Conservation (phyloP, 2,888 invertebrate species). For the Yponomeuta malinellus region DNA sequence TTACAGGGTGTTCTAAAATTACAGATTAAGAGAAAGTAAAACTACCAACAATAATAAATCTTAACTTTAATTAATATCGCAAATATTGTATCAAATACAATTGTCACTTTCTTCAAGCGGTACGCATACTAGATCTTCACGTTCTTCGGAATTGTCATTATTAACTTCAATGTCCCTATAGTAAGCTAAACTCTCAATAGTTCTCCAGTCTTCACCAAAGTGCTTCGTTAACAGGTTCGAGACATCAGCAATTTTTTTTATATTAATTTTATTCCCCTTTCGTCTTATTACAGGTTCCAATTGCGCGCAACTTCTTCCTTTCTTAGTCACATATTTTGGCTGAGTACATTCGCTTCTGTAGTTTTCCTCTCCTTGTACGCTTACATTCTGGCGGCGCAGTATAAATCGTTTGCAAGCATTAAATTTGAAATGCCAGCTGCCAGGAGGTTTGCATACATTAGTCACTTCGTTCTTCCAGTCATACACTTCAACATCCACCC, state of each 20-base stretch:
- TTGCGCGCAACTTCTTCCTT: not conserved
- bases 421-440: too few relatives aligned
- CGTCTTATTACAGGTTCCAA: conserved; percentile 3
- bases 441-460: too few relatives aligned
- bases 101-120: not conserved
- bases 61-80: too few relatives aligned
- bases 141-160: not conserved
- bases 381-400: not conserved
- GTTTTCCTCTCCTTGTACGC: conserved; percentile 3
- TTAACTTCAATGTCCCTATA: conserved; percentile 2
- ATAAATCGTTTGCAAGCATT: too few relatives aligned
- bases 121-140: not conserved
- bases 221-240: not conserved
- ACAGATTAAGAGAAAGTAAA: too few relatives aligned
- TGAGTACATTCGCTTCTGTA: not conserved
- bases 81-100: not conserved
- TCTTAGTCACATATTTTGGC: conserved; percentile 9
- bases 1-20: too few relatives aligned
- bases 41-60: too few relatives aligned
- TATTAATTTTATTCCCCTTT: conserved; percentile 12
- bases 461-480: too few relatives aligned
- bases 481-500: too few relatives aligned
- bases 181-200: not conserved
- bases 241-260: conserved; percentile 10
- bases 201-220: conserved; percentile 6